These are phyloP conservation scores for Diprion similis DNA, from an alignment of 1,140 invertebrate genomes.

Conservation along the genomic window DNA sequence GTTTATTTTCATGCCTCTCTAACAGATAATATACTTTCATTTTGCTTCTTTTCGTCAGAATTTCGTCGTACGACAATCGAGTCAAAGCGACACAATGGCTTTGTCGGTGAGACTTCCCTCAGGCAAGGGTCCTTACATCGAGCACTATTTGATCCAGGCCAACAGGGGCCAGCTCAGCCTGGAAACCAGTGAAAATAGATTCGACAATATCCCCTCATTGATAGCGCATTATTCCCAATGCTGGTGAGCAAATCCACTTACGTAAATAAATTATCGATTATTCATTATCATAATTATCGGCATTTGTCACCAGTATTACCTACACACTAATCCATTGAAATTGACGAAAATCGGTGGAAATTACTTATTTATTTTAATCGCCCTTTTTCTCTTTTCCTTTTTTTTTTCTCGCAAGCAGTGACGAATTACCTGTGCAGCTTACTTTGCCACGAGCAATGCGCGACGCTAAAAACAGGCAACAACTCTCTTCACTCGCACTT, in stretches of 20 bases:
- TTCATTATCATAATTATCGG: constrained; percentile 15
- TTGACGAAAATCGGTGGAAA: constrained; percentile 12
- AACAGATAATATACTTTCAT: background rate
- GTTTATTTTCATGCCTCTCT: background rate
- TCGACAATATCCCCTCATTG: constrained; percentile 88
- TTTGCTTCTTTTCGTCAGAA: constrained; percentile 68
- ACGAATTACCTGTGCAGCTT: constrained; percentile 92
- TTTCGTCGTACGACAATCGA: constrained; percentile 93
- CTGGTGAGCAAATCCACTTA: constrained; percentile 69
- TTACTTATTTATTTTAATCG: background rate
- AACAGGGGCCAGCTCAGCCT: constrained; percentile 81
- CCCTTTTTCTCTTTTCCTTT: constrained; percentile 12
- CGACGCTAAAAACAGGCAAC: constrained; percentile 86
- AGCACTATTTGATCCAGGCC: constrained; percentile 94
- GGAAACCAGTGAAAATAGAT: constrained; percentile 92
- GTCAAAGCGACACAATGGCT: constrained; percentile 91
- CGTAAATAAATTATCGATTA: constrained; percentile 9
- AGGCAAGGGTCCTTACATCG: constrained; percentile 88
- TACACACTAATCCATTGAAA: background rate
- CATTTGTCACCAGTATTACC: background rate
- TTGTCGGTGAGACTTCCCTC: constrained; percentile 88
- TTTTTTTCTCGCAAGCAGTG: constrained; percentile 65
- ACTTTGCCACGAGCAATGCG: constrained; percentile 82
- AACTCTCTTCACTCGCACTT: constrained; percentile 87
- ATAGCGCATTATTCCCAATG: constrained; percentile 93